Evolutionary conservation across 2,888 invertebrate species (phyloP).

Genomic region (Acrocyrtus sp.): DNA sequence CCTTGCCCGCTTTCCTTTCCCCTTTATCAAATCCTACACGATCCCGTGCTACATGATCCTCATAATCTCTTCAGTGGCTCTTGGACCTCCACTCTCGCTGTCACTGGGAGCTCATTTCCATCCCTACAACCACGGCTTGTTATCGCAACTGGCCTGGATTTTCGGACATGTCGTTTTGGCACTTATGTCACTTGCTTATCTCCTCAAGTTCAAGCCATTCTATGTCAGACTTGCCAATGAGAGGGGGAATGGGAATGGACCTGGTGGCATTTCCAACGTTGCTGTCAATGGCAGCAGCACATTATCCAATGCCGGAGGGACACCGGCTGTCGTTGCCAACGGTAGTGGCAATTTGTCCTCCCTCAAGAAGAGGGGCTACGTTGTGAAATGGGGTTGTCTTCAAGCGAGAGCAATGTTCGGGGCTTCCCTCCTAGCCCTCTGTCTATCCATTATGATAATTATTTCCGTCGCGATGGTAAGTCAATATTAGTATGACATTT

Average conservation of each 20-base stretch:
- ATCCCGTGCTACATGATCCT: conserved; percentile 60
- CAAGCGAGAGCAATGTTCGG: conserved; percentile 64
- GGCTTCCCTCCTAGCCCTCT: conserved; percentile 63
- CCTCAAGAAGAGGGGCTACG: conserved; percentile 62
- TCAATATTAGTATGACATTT: too few species aligned
- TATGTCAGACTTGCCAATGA: conserved; percentile 62
- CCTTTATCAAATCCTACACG: conserved; percentile 63
- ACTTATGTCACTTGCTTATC: conserved; percentile 62
- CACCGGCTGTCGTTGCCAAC: conserved; percentile 53
- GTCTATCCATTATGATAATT: conserved; percentile 63
- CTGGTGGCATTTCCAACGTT: conserved; percentile 50
- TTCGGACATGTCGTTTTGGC: conserved; percentile 61
- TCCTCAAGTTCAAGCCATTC: conserved; percentile 63
- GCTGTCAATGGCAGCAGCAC: conserved; percentile 49
- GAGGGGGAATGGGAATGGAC: conserved; percentile 57
- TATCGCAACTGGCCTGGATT: conserved; percentile 63
- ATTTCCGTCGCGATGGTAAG: conserved; percentile 64
- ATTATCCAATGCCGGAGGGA: conserved; percentile 51
- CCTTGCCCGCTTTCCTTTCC: conserved; percentile 63
- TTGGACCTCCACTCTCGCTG: conserved; percentile 61
- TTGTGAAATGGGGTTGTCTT: conserved; percentile 64
- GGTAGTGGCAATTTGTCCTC: conserved; percentile 61
- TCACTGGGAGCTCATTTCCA: conserved; percentile 62
- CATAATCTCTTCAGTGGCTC: conserved; percentile 59
- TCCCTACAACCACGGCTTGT: conserved; percentile 56